These are phyloP conservation scores for Nansenia antarctica DNA, from an alignment of 2,113 vertebrate species.

Conservation along the genomic window DNA sequence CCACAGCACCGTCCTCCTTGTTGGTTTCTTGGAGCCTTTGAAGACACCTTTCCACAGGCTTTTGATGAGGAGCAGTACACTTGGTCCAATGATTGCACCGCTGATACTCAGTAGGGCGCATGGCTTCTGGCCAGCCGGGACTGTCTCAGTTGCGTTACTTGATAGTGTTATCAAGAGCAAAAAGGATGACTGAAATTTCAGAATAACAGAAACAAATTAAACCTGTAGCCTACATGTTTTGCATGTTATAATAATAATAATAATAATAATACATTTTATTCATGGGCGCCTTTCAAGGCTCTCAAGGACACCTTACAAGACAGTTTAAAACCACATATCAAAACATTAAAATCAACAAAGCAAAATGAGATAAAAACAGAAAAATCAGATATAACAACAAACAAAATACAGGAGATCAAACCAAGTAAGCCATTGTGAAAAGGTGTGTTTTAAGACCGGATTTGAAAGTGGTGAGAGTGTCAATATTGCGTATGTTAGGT, in stretches of 20 bases:
- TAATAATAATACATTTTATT: neutral
- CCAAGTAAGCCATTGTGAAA: no score
- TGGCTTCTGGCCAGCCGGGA: slow-evolving; percentile 11
- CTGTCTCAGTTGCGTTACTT: slow-evolving; percentile 1
- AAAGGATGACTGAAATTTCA: slow-evolving; percentile 34
- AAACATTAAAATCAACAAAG: no score
- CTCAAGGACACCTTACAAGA: neutral
- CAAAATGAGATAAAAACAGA: no score
- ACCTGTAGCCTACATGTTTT: no score
- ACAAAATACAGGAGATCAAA: no score
- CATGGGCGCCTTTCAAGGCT: neutral
- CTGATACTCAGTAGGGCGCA: slow-evolving; percentile 36
- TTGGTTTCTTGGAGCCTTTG: slow-evolving; percentile 43
- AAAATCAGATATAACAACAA: no score
- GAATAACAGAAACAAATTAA: no score
- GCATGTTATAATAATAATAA: no score
- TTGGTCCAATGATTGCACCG: slow-evolving; percentile 33
- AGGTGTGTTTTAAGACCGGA: no score
- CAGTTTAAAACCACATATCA: neutral
- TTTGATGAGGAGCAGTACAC: slow-evolving; percentile 36
- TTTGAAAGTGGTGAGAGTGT: no score
- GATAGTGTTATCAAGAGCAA: slow-evolving; percentile 37
- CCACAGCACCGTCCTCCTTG: slow-evolving; percentile 27
- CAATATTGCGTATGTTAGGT: no score
- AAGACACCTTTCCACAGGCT: slow-evolving; percentile 48